A percentile compares a stretch with the other conserved stretches of the same genome.
Evolutionary conservation across 2,113 vertebrate species (phyloP).

Genomic region (Macrotis lagotis): DNA sequence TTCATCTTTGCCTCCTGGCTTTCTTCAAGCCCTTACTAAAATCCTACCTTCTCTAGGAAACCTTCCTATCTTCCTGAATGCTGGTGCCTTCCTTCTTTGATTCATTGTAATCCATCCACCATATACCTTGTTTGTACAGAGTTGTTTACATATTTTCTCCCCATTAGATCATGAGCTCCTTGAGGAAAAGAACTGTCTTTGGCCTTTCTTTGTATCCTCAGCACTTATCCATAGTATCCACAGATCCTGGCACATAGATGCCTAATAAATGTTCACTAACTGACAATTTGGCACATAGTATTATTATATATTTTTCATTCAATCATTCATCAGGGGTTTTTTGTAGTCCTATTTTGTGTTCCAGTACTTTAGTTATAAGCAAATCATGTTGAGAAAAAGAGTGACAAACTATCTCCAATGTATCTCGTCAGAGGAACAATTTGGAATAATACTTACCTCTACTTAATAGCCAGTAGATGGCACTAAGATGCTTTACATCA

Average conservation of each 20-base stretch:
- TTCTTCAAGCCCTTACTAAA: not conserved
- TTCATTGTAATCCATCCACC: not conserved
- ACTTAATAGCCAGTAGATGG: slow-evolving; percentile 59
- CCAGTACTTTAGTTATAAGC: not conserved
- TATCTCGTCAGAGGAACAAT: not conserved
- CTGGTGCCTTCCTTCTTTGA: not conserved
- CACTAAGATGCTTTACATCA: slow-evolving; percentile 8
- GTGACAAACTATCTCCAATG: not conserved
- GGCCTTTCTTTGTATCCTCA: not conserved
- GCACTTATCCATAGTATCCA: not conserved
- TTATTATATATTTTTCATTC: not conserved
- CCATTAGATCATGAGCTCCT: not conserved
- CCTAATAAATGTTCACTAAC: not conserved
- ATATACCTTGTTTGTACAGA: not conserved
- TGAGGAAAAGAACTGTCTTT: not conserved
- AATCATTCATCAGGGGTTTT: not conserved
- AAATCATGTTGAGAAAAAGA: not conserved
- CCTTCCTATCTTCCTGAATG: not conserved
- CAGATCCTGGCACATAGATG: not conserved
- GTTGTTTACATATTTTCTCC: not conserved
- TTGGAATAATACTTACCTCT: not conserved
- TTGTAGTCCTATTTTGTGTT: not conserved
- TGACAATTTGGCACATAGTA: not conserved
- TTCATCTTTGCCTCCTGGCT: not conserved
- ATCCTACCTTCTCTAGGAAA: not conserved